Conservation (phyloP, 1,140 invertebrate genomes). For the Drosophila biarmipes region DNA sequence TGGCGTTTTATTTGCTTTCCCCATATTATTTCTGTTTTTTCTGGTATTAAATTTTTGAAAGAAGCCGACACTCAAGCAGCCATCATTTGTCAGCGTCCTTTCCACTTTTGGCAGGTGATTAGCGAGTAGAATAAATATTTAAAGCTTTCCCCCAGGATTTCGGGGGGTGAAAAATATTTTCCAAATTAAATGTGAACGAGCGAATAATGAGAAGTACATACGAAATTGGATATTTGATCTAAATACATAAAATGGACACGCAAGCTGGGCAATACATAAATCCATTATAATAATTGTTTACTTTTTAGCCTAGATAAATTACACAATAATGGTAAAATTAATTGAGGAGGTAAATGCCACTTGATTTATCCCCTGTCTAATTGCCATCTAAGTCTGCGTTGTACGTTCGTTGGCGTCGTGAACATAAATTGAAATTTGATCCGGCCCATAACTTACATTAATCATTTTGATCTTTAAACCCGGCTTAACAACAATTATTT, state of each 20-base stretch:
- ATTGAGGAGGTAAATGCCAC: not conserved
- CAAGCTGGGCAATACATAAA: not conserved
- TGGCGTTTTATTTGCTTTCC: slow-evolving; percentile 76
- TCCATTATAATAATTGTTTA: not conserved
- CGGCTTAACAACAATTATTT: slow-evolving; percentile 47
- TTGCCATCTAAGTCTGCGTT: not conserved
- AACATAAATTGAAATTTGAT: slow-evolving; percentile 16
- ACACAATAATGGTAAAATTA: not conserved
- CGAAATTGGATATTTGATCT: not conserved
- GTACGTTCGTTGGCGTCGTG: not conserved
- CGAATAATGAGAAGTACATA: not conserved
- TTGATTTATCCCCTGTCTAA: slow-evolving; percentile 2
- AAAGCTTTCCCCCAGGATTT: slow-evolving; percentile 18
- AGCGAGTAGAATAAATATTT: slow-evolving; percentile 53
- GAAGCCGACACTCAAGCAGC: slow-evolving; percentile 17
- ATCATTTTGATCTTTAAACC: slow-evolving; percentile 52
- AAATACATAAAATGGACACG: slow-evolving; percentile 11
- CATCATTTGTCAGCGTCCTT: slow-evolving; percentile 76
- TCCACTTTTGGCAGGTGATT: slow-evolving; percentile 75
- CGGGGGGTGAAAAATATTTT: slow-evolving; percentile 6
- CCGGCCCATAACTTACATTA: slow-evolving; percentile 27
- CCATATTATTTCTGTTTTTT: slow-evolving; percentile 32
- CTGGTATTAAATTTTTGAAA: slow-evolving; percentile 35
- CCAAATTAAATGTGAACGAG: slow-evolving; percentile 11
- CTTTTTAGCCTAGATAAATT: not conserved